Base-by-base conservation (phyloP, 2,797 vertebrate species). In the Enteromius treurensis region DNA sequence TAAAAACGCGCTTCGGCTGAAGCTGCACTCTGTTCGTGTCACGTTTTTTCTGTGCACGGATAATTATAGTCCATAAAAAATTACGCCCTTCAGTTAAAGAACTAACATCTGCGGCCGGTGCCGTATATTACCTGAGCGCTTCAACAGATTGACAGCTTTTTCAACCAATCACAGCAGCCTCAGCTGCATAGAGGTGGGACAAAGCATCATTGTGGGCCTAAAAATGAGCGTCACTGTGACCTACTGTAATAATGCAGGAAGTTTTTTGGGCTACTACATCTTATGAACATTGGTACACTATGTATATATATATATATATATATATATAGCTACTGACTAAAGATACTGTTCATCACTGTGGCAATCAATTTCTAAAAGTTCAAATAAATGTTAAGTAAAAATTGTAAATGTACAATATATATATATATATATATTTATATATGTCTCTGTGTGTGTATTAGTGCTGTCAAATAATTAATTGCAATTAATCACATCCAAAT, bases 21-120 rank as follows among this genome's bases (percentile, higher is more conserved):
- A 60, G 60, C 55, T 49, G 58, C 55, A 23, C 70, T 81, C n/a
- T 64, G 70, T 75, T 75, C n/a, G 3, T 58, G 34, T 21, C 67
- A 42, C 23, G 10, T 73, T 73, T 40, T 32, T 73, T 62, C 55
- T 60, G 40, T 15, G 19, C 21, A 15, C 9, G 14, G 71, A 51
- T 81, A 73, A 81, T 75, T 65, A 75, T 81, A 40, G 29, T 34
- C 58, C 10, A 74, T 73, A 75, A 75, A 75, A 81, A 65, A 71
- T 62, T 10, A 80, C 7, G 10, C 40, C 53, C 68, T 80, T 80
- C 68, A 71, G 53, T 45, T 80, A 60, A 45, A 71, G 79, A 40
- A 45, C 40, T 6, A 60, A 62, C 68, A 80, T 60, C 68, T 71
- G 79, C 11, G 55, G 26, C 40, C 40, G 11, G 45, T n/a, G 67